Evolutionary conservation across 2,888 invertebrate genomes (phyloP).

Genomic region (Melieria crassipennis): DNA sequence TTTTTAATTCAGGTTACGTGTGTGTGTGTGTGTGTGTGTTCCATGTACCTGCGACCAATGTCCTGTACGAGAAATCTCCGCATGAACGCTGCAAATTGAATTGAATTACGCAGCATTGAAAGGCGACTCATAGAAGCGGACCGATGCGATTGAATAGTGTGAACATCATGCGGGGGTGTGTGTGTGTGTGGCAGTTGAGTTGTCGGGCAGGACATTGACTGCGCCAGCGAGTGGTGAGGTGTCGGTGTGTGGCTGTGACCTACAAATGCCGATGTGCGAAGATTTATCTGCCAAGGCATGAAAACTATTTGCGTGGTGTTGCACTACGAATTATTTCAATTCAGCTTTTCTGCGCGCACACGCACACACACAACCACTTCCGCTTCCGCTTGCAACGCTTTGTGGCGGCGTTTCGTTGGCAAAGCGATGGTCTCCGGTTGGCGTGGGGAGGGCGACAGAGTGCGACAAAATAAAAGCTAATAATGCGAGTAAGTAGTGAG

Average conservation of each 20-base stretch:
- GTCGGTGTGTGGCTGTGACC: background rate
- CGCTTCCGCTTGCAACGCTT: too few relatives aligned
- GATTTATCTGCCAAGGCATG: conserved; percentile 31
- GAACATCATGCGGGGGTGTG: too few relatives aligned
- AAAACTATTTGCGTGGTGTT: conserved; percentile 29
- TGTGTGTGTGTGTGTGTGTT: background rate
- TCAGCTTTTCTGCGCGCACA: background rate
- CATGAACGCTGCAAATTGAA: conserved; percentile 1
- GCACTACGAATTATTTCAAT: conserved; percentile 18
- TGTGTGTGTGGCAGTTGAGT: too few relatives aligned
- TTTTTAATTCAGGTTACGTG: background rate
- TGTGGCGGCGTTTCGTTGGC: too few relatives aligned
- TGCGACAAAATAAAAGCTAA: too few relatives aligned
- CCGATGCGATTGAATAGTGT: too few relatives aligned
- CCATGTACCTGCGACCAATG: background rate
- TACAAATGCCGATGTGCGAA: conserved; percentile 16
- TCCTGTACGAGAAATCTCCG: background rate
- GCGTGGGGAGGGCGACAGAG: too few relatives aligned
- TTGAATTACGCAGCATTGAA: background rate
- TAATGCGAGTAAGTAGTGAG: conserved; percentile 17
- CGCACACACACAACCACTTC: too few relatives aligned
- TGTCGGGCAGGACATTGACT: too few relatives aligned
- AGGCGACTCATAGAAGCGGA: too few relatives aligned
- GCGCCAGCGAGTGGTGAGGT: too few relatives aligned
- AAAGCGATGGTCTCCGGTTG: too few relatives aligned